Evolutionary conservation across 1,140 invertebrate genomes (phyloP).

Genomic region (Copidosoma floridanum): DNA sequence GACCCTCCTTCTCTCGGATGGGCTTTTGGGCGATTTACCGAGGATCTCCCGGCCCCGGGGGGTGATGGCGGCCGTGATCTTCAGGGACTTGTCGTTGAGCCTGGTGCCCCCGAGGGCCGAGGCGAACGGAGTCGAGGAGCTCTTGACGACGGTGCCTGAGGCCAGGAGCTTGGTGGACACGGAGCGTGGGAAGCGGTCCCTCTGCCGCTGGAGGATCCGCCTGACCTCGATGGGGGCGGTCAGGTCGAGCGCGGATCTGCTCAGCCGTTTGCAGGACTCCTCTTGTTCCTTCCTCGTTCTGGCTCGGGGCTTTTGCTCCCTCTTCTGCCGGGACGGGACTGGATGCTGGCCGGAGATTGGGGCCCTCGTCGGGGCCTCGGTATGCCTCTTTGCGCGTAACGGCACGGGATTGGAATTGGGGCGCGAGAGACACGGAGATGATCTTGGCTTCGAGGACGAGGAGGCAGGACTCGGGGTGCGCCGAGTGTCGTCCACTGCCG

Average conservation of each 20-base stretch:
- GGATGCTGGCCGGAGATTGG: too few relatives aligned
- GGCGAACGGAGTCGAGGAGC: constrained; percentile 46
- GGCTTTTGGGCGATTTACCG: constrained; percentile 37
- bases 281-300: constrained; percentile 42
- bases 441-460: constrained; percentile 6
- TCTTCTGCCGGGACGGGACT: constrained; percentile 31
- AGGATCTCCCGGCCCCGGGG: constrained; percentile 54
- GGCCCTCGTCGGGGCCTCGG: too few relatives aligned
- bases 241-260: constrained; percentile 55
- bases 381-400: too few relatives aligned
- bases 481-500: too few relatives aligned
- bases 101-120: constrained; percentile 37
- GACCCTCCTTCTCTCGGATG: constrained; percentile 35
- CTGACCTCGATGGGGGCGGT: constrained; percentile 62
- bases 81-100: constrained; percentile 52
- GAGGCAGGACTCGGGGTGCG: too few relatives aligned
- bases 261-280: constrained; percentile 43
- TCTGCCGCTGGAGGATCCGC: constrained; percentile 56
- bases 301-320: constrained; percentile 30
- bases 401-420: constrained; percentile 1
- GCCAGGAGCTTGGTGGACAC: constrained; percentile 32
- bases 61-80: constrained; percentile 53
- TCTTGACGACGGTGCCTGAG: constrained; percentile 48
- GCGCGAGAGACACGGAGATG: constrained; percentile 3
- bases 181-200: constrained; percentile 20